These are phyloP conservation scores for Heloderma charlesbogerti DNA, from an alignment of 2,113 vertebrate genomes.

Conservation along the genomic window DNA sequence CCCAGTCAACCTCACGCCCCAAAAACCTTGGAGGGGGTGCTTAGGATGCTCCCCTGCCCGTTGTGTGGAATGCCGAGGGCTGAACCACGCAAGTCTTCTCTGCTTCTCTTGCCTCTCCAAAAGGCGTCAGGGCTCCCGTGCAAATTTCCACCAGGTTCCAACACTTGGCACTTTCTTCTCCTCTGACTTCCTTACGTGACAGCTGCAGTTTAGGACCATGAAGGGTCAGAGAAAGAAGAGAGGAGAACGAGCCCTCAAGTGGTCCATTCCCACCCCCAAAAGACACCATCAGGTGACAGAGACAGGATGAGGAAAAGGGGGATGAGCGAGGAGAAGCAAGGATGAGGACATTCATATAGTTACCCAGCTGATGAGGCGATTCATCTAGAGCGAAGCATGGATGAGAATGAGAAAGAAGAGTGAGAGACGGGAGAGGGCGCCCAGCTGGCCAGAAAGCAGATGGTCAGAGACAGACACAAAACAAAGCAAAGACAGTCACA, in stretches of 20 bases:
- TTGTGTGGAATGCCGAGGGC: not conserved
- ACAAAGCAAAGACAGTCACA: accelerated
- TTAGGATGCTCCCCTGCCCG: no score
- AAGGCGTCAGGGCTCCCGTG: not conserved
- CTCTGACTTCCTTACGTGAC: not conserved
- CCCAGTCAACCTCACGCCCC: not conserved
- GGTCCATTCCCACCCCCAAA: not conserved
- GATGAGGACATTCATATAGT: conserved; percentile 46
- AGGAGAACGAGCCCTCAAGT: not conserved
- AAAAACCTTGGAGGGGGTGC: not conserved
- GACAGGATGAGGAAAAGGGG: not conserved
- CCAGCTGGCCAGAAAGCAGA: not conserved
- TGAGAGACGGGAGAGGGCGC: not conserved
- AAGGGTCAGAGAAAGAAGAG: not conserved
- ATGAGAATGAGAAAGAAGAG: conserved; percentile 49
- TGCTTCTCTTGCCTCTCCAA: not conserved
- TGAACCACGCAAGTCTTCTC: not conserved
- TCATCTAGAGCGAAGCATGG: conserved; percentile 46
- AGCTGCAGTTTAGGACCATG: not conserved
- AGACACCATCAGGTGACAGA: not conserved
- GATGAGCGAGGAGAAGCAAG: not conserved
- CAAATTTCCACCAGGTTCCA: no score
- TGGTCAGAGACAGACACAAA: accelerated
- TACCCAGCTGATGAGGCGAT: conserved; percentile 58
- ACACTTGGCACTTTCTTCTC: not conserved